Percentiles rank a stretch among this genome's conserved stretches.
Evolutionary conservation across 2,888 invertebrate genomes (phyloP).

Genomic region (Stenurella melanura): DNA sequence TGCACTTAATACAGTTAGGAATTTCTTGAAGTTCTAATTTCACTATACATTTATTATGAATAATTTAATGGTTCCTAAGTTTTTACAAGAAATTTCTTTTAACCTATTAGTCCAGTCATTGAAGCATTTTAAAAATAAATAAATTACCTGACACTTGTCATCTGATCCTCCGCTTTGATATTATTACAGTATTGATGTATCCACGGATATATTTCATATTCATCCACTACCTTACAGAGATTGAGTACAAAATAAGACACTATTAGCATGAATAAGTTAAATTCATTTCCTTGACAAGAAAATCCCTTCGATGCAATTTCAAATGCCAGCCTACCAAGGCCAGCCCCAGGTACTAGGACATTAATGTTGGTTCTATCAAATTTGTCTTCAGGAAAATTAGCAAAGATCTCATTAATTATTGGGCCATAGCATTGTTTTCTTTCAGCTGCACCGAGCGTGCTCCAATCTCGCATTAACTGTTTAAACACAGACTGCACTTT

Average conservation of each 20-base stretch:
- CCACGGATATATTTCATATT: constrained; percentile 93
- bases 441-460: constrained; percentile 87
- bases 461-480: constrained; percentile 99
- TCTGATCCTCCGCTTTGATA: constrained; percentile 87
- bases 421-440: constrained; percentile 91
- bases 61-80: too few relatives aligned
- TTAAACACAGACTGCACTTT: constrained; percentile 92
- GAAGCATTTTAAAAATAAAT: too few relatives aligned
- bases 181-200: constrained; percentile 96
- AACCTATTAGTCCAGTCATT: too few relatives aligned
- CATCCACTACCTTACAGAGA: constrained; percentile 83
- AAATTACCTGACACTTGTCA: constrained; percentile 77
- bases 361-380: constrained; percentile 78
- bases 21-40: too few relatives aligned
- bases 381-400: constrained; percentile 81
- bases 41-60: too few relatives aligned
- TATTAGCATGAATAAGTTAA: constrained; percentile 97
- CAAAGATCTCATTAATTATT: constrained; percentile 88
- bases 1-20: too few relatives aligned
- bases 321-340: constrained; percentile 93
- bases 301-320: constrained; percentile 94
- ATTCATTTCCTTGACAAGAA: constrained; percentile 97
- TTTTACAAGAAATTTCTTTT: too few relatives aligned
- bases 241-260: constrained; percentile 97
- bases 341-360: constrained; percentile 97